A percentile compares a stretch with the other conserved stretches of the same genome.
phyloP scores from a whole-genome alignment of 2,888 invertebrate genomes.

The Neocrepidodera transversa region DNA sequence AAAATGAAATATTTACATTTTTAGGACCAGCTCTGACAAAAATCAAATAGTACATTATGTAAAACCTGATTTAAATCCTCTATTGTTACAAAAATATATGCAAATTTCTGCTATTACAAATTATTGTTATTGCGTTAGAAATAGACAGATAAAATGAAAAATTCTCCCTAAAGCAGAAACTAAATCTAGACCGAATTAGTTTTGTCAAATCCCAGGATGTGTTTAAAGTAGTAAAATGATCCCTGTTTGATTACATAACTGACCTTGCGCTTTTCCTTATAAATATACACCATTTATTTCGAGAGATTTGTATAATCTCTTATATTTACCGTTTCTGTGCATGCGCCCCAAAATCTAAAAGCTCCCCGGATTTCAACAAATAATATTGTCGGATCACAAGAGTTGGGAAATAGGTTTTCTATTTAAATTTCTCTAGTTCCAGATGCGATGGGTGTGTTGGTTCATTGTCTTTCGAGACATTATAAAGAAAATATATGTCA shows the following conservation, averaged over 20 bases:
- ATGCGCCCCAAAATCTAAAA: constrained; percentile 7
- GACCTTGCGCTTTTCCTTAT: constrained; percentile 6
- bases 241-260: constrained; percentile 12
- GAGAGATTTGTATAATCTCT: constrained; percentile 15
- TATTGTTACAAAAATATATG: too few species aligned
- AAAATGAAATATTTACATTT: too few species aligned
- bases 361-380: constrained; percentile 11
- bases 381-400: constrained; percentile 13
- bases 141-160: background rate
- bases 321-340: constrained; percentile 5
- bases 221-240: constrained; percentile 13
- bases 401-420: constrained; percentile 15
- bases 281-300: constrained; percentile 15
- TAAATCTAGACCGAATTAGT: background rate
- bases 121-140: too few species aligned
- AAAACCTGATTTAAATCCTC: too few species aligned
- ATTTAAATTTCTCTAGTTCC: constrained; percentile 11
- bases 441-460: constrained; percentile 1
- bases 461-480: background rate
- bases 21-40: too few species aligned
- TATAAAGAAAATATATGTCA: constrained; percentile 1
- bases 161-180: background rate
- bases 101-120: too few species aligned
- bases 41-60: too few species aligned
- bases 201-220: background rate